Percentiles rank a stretch among this genome's conserved stretches.
These are phyloP conservation scores for Mythimna vitellina DNA, from an alignment of 2,888 invertebrate species.

Conservation along the genomic window DNA sequence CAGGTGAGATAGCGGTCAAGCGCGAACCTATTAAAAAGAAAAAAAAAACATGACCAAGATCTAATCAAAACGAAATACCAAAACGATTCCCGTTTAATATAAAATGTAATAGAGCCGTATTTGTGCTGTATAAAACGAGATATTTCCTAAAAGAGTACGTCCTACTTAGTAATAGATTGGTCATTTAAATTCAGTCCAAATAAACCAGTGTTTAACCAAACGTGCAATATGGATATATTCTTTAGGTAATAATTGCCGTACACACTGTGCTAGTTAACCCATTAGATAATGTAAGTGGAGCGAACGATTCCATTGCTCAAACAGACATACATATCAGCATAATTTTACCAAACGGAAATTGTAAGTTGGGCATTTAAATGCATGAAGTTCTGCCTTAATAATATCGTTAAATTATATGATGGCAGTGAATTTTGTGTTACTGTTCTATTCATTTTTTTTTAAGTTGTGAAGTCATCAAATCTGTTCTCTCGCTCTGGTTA, in stretches of 20 bases:
- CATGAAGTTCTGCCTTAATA: conserved; percentile 30
- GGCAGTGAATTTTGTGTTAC: conserved; percentile 14
- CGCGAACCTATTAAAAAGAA: too few species aligned
- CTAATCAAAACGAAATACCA: background rate
- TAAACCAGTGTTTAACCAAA: background rate
- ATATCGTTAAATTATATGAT: conserved; percentile 32
- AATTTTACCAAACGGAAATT: conserved; percentile 41
- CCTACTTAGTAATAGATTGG: background rate
- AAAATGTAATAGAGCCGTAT: too few species aligned
- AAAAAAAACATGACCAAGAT: background rate
- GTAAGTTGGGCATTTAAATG: conserved; percentile 30
- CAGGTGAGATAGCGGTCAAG: too few species aligned
- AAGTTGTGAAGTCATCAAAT: too few species aligned
- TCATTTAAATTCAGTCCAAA: background rate
- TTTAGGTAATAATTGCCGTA: conserved; percentile 37
- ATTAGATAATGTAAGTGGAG: conserved; percentile 60
- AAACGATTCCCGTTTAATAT: too few species aligned
- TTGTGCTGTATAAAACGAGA: background rate
- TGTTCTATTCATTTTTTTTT: background rate
- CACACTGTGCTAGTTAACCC: conserved; percentile 37
- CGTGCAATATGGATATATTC: conserved; percentile 20
- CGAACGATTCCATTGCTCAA: conserved; percentile 52
- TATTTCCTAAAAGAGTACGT: background rate
- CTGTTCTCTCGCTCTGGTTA: too few species aligned
- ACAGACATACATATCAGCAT: conserved; percentile 26